Base-by-base conservation (phyloP, 1,140 invertebrate genomes). In the Bathynomus jamesi region DNA sequence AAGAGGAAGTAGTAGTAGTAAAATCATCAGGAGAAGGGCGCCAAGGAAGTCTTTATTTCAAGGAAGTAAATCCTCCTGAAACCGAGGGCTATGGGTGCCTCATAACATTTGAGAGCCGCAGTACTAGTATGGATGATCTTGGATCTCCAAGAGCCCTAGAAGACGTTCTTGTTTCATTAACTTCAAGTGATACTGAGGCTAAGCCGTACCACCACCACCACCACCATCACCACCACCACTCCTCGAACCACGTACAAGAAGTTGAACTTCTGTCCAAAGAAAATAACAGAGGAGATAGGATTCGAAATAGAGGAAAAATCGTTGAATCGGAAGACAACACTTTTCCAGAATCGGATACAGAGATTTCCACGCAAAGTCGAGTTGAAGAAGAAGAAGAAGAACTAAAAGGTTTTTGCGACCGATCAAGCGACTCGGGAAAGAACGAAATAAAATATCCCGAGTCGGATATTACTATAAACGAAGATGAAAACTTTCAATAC, bases 91-190 rank as follows among this genome's bases (percentile, higher is more conserved):
- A 28, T 74, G 72, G 72, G 1, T 76, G 72, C 62, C 70, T 76
- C 13, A 76, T 76, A 31, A 76, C 75, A 8, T 73, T 76, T 61
- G 75, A 76, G 30, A 73, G 71, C 29, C 69, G 75, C 28, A 73
- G 71, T 40, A 27, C 64, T 24, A 76, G 75, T 24, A 69, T 76
- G 72, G 69, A 76, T 21, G 75, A 76, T 61, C 69, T 73, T 10
- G 75, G 75, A 5, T 73, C 75, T 21, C 63, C 75, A 13, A 70
- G 71, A 17, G 75, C 75, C n/a, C 62, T 76, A 11, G 75, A 76
- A 67, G 75, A 73, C 4, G 75, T 46, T 4, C 72, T 76, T 10
- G 71, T 76, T n/a, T 76, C 75, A 8, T 61, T 76, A 4, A 76
- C 74, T 29, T 76, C 74, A 17, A 76, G n/a, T n/a, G n/a, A n/a